phyloP scores from a whole-genome alignment of 2,888 invertebrate species.

The Syrphus vitripennis region DNA sequence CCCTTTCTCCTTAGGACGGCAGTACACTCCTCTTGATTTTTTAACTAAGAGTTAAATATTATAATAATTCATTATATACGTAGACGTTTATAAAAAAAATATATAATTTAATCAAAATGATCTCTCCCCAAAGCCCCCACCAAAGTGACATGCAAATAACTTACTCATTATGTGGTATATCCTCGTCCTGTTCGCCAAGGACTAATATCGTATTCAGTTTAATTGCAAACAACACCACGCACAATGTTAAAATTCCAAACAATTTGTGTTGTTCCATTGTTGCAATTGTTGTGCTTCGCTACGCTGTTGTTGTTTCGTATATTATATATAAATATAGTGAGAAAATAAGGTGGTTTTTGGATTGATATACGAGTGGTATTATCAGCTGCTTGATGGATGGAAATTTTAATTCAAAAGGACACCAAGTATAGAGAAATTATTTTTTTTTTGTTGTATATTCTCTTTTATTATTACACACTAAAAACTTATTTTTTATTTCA shows the following conservation, averaged over 20 bases:
- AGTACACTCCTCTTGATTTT: too few species aligned
- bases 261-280: slow-evolving; percentile 68
- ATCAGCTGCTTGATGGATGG: slow-evolving; percentile 49
- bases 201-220: slow-evolving; percentile 76
- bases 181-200: slow-evolving; percentile 89
- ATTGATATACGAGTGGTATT: background rate
- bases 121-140: too few species aligned
- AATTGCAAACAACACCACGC: slow-evolving; percentile 76
- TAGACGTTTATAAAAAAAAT: background rate
- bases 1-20: too few species aligned
- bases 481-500: background rate
- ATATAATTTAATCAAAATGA: background rate
- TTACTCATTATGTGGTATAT: slow-evolving; percentile 95
- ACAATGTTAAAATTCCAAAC: slow-evolving; percentile 76
- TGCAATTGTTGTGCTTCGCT: slow-evolving; percentile 45
- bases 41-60: too few species aligned
- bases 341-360: slow-evolving; percentile 32
- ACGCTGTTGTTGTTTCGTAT: too few species aligned
- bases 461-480: slow-evolving; percentile 16
- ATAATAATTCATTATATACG: background rate
- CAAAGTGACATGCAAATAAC: slow-evolving; percentile 75
- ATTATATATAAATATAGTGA: too few species aligned
- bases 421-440: slow-evolving; percentile 17
- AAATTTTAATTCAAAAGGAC: slow-evolving; percentile 47
- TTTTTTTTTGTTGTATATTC: background rate